Percentiles rank a stretch among this genome's conserved stretches.
Evolutionary conservation across 64 coral and sea anemone genomes (phyloP).

Genomic region (Pocillopora damicornis): DNA sequence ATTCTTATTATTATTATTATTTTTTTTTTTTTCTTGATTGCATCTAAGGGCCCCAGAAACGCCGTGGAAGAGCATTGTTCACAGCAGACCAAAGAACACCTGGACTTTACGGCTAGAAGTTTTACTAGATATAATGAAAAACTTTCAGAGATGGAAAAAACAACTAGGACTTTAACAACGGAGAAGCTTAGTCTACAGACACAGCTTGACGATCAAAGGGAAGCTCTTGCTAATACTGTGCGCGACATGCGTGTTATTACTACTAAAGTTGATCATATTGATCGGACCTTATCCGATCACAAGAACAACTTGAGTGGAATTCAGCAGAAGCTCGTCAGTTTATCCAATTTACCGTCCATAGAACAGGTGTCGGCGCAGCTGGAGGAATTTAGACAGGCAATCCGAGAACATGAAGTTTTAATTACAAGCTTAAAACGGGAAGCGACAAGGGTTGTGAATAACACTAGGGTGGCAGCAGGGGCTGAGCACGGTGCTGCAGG

Average conservation of each 20-base stretch:
- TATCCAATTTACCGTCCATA: background rate
- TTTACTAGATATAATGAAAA: background rate
- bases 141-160: background rate
- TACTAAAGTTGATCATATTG: conserved; percentile 37
- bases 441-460: background rate
- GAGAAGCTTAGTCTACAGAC: background rate
- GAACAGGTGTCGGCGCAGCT: background rate
- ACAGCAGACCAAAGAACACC: conserved; percentile 30
- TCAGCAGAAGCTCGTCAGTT: background rate
- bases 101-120: conserved; percentile 19
- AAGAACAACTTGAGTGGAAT: background rate
- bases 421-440: background rate
- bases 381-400: background rate
- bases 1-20: too few species aligned
- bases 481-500: background rate
- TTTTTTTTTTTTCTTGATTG: background rate
- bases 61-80: conserved; percentile 26
- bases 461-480: background rate
- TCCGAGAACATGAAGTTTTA: background rate
- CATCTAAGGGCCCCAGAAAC: conserved; percentile 35
- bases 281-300: background rate
- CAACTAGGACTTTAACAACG: background rate
- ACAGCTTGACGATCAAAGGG: conserved; percentile 29
- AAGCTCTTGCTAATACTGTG: conserved; percentile 5
- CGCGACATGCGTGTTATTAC: conserved; percentile 23